These are phyloP conservation scores for Pholis gunnellus DNA, from an alignment of 2,113 vertebrate species.

Conservation along the genomic window DNA sequence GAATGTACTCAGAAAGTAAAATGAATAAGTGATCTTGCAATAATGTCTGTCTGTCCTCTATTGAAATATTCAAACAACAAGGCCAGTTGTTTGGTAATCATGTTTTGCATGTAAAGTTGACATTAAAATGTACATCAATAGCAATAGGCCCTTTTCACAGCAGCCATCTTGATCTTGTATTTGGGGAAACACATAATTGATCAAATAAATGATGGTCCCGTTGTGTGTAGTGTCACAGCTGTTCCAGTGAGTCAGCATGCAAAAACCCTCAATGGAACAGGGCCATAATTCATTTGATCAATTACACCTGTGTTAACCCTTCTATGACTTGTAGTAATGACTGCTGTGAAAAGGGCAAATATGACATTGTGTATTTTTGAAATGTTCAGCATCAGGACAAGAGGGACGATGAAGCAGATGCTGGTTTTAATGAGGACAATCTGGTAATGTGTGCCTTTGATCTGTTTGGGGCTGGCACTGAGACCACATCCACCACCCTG, in stretches of 20 bases:
- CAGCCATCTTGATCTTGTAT: too few relatives aligned
- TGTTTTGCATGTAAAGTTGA: not conserved
- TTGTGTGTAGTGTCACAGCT: not conserved
- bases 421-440: slow-evolving; percentile 82
- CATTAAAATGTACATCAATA: not conserved
- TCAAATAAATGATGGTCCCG: not conserved
- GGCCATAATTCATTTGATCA: too few relatives aligned
- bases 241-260: too few relatives aligned
- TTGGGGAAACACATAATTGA: not conserved
- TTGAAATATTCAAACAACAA: not conserved
- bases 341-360: too few relatives aligned
- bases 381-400: not conserved
- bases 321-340: too few relatives aligned
- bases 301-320: too few relatives aligned
- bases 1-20: too few relatives aligned
- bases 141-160: too few relatives aligned
- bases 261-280: too few relatives aligned
- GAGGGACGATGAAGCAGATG: not conserved
- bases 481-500: slow-evolving; percentile 86
- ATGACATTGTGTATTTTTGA: not conserved
- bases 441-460: slow-evolving; percentile 84
- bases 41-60: not conserved
- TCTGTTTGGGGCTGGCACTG: slow-evolving; percentile 88
- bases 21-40: not conserved
- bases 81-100: too few relatives aligned